Conservation (phyloP, 2,888 invertebrate species). For the Nomada fabriciana region DNA sequence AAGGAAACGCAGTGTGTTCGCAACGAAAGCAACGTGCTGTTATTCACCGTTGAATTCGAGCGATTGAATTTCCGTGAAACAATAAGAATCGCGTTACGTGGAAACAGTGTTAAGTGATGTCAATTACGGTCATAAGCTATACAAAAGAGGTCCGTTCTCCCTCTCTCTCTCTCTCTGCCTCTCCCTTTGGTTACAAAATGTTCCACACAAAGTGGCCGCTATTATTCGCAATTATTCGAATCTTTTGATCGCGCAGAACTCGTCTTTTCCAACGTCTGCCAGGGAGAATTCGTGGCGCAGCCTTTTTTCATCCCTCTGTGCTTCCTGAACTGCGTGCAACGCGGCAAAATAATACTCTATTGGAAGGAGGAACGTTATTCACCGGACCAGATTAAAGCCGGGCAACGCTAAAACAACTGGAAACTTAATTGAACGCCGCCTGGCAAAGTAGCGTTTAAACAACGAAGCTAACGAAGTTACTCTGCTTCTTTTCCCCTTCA, state of each 20-base stretch:
- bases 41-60: slow-evolving; percentile 9
- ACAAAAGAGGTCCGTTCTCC: slow-evolving; percentile 1
- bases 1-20: not conserved
- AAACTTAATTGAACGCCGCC: slow-evolving; percentile 28
- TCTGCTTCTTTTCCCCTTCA: not conserved
- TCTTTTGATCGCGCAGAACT: slow-evolving; percentile 14
- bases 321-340: not conserved
- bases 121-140: slow-evolving; percentile 31
- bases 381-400: slow-evolving; percentile 12
- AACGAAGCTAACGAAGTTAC: slow-evolving; percentile 27
- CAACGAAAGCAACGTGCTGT: slow-evolving; percentile 28
- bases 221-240: slow-evolving; percentile 31
- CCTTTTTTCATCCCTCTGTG: not conserved
- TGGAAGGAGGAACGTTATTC: slow-evolving; percentile 19
- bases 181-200: not conserved
- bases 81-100: slow-evolving; percentile 31
- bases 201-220: slow-evolving; percentile 12
- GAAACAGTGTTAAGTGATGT: slow-evolving; percentile 20
- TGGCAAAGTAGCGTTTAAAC: slow-evolving; percentile 30
- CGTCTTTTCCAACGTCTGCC: too few relatives aligned
- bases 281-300: not conserved
- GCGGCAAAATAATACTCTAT: slow-evolving; percentile 22
- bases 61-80: slow-evolving; percentile 12
- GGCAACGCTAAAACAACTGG: slow-evolving; percentile 27
- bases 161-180: not conserved